phyloP scores from a whole-genome alignment of 2,113 vertebrate species.

The Opisthocomus hoazin region DNA sequence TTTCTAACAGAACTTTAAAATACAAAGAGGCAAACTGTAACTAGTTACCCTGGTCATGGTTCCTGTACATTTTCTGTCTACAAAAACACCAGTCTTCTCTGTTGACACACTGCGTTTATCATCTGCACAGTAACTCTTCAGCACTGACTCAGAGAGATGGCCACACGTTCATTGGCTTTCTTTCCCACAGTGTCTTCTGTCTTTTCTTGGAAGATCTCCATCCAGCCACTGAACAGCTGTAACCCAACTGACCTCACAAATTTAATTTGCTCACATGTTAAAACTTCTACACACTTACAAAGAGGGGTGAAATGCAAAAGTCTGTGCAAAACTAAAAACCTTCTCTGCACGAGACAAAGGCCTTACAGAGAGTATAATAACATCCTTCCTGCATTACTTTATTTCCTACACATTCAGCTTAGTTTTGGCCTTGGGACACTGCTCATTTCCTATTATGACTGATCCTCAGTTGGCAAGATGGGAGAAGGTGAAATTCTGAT shows the following conservation, averaged over 20 bases:
- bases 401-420: not conserved
- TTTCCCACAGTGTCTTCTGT: not conserved
- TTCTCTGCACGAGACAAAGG: not conserved
- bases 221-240: not conserved
- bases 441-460: not conserved
- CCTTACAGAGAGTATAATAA: not conserved
- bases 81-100: not conserved
- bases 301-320: not conserved
- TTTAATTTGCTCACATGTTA: not conserved
- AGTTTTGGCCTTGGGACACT: not conserved
- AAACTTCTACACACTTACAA: fast-evolving
- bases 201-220: not conserved
- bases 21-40: not conserved
- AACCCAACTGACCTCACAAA: not conserved
- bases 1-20: not conserved
- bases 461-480: not conserved
- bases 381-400: not conserved
- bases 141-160: not conserved
- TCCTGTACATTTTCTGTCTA: not conserved
- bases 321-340: not conserved
- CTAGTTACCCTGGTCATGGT: not conserved
- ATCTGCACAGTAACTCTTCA: not conserved
- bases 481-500: not conserved
- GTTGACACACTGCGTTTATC: not conserved
- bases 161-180: not conserved